Evolutionary conservation across 1,140 invertebrate species (phyloP).

Genomic region (Heliothis subflexa): DNA sequence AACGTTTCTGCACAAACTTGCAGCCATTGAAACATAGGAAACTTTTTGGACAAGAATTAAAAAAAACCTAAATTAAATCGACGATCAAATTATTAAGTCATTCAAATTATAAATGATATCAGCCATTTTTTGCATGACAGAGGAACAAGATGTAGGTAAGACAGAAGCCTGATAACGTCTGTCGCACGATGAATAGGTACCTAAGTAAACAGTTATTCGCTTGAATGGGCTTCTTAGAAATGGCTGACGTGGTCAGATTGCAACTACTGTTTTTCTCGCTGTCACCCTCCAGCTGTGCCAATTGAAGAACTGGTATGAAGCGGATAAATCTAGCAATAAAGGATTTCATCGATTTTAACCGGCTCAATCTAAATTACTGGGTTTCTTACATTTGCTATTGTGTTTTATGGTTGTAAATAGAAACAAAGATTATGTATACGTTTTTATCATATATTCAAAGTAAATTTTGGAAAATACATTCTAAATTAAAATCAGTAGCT

Average conservation of each 20-base stretch:
- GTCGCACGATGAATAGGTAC: conserved; percentile 9
- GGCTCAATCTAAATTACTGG: background rate
- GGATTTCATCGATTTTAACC: background rate
- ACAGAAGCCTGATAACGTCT: background rate
- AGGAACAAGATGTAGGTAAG: background rate
- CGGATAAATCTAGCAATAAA: conserved; percentile 6
- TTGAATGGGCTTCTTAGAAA: conserved; percentile 33
- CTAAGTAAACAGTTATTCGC: conserved; percentile 28
- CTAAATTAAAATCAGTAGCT: no score
- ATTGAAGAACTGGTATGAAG: background rate
- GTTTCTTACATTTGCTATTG: no score
- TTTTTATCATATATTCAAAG: no score
- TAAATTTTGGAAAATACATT: no score
- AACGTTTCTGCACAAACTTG: no score
- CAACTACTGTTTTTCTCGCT: conserved; percentile 31
- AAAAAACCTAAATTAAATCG: no score
- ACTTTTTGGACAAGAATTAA: no score
- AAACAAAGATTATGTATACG: no score
- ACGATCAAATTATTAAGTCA: background rate
- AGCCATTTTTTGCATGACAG: no score
- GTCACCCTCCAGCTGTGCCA: background rate
- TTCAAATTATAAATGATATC: no score
- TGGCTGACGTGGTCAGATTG: background rate
- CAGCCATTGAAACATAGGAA: no score
- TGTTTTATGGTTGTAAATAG: no score